Base-by-base conservation (phyloP, 2,888 invertebrate genomes). In the Cristatella mucedo region DNA sequence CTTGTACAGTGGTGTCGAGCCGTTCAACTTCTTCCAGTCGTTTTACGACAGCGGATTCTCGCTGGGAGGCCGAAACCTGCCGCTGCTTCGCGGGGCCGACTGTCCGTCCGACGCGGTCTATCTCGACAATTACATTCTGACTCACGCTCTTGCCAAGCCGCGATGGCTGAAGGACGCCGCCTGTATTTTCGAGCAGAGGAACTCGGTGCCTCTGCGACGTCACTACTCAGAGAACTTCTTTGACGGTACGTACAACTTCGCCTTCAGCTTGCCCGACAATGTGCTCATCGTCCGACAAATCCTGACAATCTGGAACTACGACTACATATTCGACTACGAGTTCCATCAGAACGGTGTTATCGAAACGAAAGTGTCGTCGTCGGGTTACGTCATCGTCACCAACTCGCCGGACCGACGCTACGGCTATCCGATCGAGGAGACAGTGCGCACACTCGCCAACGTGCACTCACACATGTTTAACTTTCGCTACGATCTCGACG, bases 381-480 rank as follows among this genome's bases (percentile, higher is more conserved):
- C 60, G 2, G 60, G 60, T 0, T 59, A 54, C 41, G 42, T 58
- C 2, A 50, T 54, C 13, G 50, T 57, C 1, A 50, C 50, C 3
- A 36, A 9, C 18, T n/a, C n/a, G n/a, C n/a, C n/a, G n/a, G n/a
- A 22, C 24, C 13, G n/a, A 26, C 39, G 36, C 4, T 56, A 53
- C 33, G 57, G 54, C 2, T 49, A 51, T 3, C 49, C 49, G 15
- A 41, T 59, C 1, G 44, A 49, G 29, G 36, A 47, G 11, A 44
- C 53, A 32, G 49, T 54, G 4, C 9, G 15, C 5, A 13, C 36
- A 15, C 37, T 49, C 2, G 59, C 55, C 1, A 52, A 51, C 7
- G 38, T 59, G 6, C 59, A 59, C 44, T 53, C 54, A 21, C 59
- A 59, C 40, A 40, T 58, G 4, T 58, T 59, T 38, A 46, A 55